Percentiles rank a stretch among this genome's conserved stretches.
Conservation (phyloP, 1,140 invertebrate genomes). For the Listronotus oregonensis region DNA sequence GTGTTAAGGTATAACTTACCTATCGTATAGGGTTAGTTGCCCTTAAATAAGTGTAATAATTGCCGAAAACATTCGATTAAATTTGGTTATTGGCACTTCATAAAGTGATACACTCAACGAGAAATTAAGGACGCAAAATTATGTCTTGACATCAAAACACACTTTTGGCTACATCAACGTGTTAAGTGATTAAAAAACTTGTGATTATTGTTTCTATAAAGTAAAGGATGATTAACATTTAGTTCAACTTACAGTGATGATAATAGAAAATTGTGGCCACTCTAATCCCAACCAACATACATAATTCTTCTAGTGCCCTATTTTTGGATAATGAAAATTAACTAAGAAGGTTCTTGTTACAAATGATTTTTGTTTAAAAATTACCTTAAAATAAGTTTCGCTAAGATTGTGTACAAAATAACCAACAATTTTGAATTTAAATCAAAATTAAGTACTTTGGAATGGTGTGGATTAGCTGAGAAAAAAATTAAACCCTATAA, state of each 20-base stretch:
- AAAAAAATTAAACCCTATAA: not conserved
- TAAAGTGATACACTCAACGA: conserved; percentile 11
- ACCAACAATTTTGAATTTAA: no score
- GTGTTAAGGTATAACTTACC: not conserved
- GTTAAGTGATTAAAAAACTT: conserved; percentile 10
- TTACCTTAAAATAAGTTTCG: no score
- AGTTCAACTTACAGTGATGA: no score
- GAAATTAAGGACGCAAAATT: conserved; percentile 18
- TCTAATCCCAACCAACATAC: not conserved
- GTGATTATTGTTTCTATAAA: not conserved
- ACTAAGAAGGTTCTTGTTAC: no score
- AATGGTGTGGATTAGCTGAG: not conserved
- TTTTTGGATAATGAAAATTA: not conserved
- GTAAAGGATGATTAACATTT: no score
- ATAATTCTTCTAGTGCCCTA: conserved; percentile 12
- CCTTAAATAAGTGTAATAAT: not conserved
- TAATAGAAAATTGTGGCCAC: no score
- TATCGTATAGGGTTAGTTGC: not conserved
- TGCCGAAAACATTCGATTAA: not conserved
- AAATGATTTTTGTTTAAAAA: no score
- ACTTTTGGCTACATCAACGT: conserved; percentile 37
- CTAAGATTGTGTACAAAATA: no score
- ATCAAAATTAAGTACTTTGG: not conserved
- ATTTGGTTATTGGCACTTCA: not conserved
- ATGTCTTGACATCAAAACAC: conserved; percentile 44